A percentile compares a stretch with the other conserved stretches of the same genome.
Evolutionary conservation across 1,140 invertebrate species (phyloP).

Genomic region (Centruroides vittatus): DNA sequence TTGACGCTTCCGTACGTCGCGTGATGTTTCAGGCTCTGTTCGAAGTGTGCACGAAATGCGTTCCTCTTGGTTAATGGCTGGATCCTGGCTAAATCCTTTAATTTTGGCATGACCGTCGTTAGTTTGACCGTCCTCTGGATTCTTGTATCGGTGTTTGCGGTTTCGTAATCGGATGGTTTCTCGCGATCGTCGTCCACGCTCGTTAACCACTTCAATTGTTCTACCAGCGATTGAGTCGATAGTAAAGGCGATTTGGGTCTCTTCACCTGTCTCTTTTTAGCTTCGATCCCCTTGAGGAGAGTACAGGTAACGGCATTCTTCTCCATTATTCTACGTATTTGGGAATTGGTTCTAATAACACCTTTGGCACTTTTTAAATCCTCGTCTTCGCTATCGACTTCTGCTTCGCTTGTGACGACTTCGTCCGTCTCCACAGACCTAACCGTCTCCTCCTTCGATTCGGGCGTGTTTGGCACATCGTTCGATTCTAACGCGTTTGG

Average conservation of each 20-base stretch:
- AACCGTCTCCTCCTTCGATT: too few relatives aligned
- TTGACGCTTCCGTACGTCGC: not conserved
- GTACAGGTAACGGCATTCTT: constrained; percentile 52
- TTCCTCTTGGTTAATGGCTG: not conserved
- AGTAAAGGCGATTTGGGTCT: constrained; percentile 11
- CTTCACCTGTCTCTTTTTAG: constrained; percentile 3
- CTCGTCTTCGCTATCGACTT: constrained; percentile 3
- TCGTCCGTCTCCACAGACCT: too few relatives aligned
- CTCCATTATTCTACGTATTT: constrained; percentile 39
- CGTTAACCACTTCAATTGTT: constrained; percentile 14
- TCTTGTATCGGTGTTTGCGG: not conserved
- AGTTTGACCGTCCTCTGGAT: not conserved
- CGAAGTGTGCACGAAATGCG: not conserved
- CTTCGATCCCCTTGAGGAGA: constrained; percentile 38
- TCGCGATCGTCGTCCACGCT: constrained; percentile 6
- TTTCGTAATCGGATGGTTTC: not conserved
- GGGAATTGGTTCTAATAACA: constrained; percentile 11
- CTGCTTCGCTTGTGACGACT: too few relatives aligned
- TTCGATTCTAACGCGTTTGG: not conserved
- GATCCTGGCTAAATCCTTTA: not conserved
- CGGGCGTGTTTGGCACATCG: not conserved
- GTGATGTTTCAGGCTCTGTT: not conserved
- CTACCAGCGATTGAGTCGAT: constrained; percentile 10
- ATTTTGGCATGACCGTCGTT: not conserved
- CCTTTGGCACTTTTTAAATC: constrained; percentile 11